A percentile compares a stretch with the other conserved stretches of the same genome.
These are phyloP conservation scores for Cybosia mesomella DNA, from an alignment of 2,888 invertebrate species.

Conservation along the genomic window DNA sequence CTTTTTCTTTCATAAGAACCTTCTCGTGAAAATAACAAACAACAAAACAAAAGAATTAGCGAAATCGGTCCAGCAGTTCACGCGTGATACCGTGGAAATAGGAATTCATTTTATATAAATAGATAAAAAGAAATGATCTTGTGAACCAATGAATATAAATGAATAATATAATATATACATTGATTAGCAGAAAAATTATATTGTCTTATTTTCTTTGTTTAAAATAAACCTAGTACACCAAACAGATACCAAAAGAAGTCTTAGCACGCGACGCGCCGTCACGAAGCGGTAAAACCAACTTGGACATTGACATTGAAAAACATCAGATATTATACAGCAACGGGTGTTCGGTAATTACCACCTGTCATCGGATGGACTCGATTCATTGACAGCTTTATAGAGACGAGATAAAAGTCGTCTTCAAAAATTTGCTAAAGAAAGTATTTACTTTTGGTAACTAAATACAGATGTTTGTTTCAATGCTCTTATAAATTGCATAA, in stretches of 20 bases:
- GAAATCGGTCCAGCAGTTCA: too few species aligned
- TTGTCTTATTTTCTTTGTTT: conserved; percentile 27
- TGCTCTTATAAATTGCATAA: background rate
- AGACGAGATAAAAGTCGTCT: conserved; percentile 47
- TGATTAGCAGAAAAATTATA: background rate
- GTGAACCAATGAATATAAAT: conserved; percentile 35
- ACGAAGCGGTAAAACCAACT: conserved; percentile 45
- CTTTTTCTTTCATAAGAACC: too few species aligned
- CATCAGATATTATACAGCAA: conserved; percentile 53
- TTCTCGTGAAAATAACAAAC: too few species aligned
- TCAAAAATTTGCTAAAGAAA: background rate
- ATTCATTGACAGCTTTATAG: conserved; percentile 65
- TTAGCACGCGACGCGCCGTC: conserved; percentile 38
- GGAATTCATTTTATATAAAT: too few species aligned
- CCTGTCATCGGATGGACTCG: conserved; percentile 65
- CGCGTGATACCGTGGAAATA: too few species aligned
- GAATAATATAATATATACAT: conserved; percentile 17
- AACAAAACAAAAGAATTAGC: too few species aligned
- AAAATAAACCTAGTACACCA: conserved; percentile 24
- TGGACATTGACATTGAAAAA: conserved; percentile 71
- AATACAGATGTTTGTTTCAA: background rate
- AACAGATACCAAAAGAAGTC: conserved; percentile 32
- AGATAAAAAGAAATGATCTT: conserved; percentile 25
- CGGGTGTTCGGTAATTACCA: conserved; percentile 72
- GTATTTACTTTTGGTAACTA: background rate